A percentile compares a stretch with the other conserved stretches of the same genome.
These are phyloP conservation scores for Ptychodera flava DNA, from an alignment of 35 echinoderm and acorn worm genomes.

Conservation along the genomic window DNA sequence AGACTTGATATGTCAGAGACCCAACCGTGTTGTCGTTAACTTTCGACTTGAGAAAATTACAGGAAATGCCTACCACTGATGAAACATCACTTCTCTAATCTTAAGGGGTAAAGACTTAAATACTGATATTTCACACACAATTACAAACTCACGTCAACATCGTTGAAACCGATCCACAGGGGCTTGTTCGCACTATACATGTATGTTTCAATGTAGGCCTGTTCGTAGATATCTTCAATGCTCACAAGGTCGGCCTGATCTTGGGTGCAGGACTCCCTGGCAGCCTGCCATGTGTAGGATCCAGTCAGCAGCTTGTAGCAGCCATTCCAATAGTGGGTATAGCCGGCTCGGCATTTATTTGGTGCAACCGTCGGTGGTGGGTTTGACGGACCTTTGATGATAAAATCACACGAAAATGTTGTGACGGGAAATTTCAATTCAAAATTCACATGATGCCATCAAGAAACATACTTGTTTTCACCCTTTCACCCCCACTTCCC, in stretches of 20 bases:
- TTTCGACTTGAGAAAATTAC: too few species aligned
- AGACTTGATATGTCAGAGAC: too few species aligned
- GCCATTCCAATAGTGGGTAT: slow-evolving; percentile 45
- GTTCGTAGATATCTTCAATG: slow-evolving; percentile 43
- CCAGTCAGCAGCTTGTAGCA: slow-evolving; percentile 49
- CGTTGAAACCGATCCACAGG: not conserved
- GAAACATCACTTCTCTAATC: too few species aligned
- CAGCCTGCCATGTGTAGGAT: slow-evolving; percentile 4
- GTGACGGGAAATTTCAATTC: too few species aligned
- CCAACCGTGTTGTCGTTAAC: too few species aligned
- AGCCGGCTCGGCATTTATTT: slow-evolving; percentile 34
- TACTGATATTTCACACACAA: too few species aligned
- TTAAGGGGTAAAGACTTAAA: too few species aligned
- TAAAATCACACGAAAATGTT: too few species aligned
- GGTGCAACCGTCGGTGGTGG: not conserved
- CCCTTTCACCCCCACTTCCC: too few species aligned
- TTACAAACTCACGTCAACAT: not conserved
- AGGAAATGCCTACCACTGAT: too few species aligned
- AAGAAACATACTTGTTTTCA: too few species aligned
- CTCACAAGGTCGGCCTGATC: slow-evolving; percentile 23
- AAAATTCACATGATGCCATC: too few species aligned
- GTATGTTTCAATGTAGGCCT: slow-evolving; percentile 48
- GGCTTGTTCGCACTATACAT: not conserved
- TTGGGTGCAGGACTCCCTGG: slow-evolving; percentile 10
- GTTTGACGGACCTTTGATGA: not conserved